Evolutionary conservation across 2,888 invertebrate species (phyloP).

Genomic region (Thecophora atra): DNA sequence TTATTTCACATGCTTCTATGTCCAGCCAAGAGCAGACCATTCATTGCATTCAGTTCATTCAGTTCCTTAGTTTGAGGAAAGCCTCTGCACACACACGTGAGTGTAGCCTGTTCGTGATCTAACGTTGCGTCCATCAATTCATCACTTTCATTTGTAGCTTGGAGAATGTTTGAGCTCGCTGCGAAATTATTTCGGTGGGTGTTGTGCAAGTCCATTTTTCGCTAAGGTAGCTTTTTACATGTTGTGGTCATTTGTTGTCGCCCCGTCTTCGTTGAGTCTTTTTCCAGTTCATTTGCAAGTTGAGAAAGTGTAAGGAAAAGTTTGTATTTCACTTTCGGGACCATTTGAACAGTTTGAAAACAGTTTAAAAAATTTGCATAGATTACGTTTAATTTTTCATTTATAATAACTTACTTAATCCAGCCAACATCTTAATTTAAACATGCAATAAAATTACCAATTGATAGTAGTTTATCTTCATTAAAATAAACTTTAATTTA

Average conservation of each 20-base stretch:
- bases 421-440: too few species aligned
- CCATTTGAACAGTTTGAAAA: neutral
- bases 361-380: neutral
- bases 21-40: neutral
- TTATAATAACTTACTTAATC: too few species aligned
- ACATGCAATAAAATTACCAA: too few species aligned
- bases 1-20: neutral
- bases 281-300: neutral
- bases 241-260: constrained; percentile 6
- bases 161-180: constrained; percentile 31
- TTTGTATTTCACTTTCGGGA: constrained; percentile 11
- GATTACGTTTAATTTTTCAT: too few species aligned
- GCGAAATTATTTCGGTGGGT: constrained; percentile 29
- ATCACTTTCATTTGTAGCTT: constrained; percentile 40
- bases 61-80: neutral
- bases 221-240: constrained; percentile 4
- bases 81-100: neutral
- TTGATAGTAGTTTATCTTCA: too few species aligned
- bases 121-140: constrained; percentile 32
- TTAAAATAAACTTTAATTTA: too few species aligned
- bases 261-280: too few species aligned
- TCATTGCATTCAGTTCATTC: too few species aligned
- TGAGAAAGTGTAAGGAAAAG: constrained; percentile 17
- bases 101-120: neutral
- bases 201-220: constrained; percentile 25